phyloP scores from a whole-genome alignment of 2,797 vertebrate species.

The Danio jaintianensis region DNA sequence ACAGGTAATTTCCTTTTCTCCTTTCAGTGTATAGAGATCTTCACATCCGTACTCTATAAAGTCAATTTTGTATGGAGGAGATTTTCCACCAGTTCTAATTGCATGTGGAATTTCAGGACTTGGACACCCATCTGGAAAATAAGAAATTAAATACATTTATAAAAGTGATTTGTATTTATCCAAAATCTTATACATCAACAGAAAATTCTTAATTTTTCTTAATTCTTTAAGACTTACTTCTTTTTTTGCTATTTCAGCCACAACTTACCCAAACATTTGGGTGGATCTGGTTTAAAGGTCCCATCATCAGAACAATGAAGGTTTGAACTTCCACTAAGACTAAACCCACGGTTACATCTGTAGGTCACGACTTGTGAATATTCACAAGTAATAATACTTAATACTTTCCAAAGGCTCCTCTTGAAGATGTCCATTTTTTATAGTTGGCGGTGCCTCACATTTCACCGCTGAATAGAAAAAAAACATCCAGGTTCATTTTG shows the following conservation, averaged over 20 bases:
- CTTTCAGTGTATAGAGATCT: not conserved
- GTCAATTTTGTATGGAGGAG: conserved; percentile 29
- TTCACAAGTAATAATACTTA: too few relatives aligned
- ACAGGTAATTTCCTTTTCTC: not conserved
- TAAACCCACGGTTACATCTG: not conserved
- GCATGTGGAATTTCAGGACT: rapidly evolving
- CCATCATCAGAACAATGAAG: conserved; percentile 18
- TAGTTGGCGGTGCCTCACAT: not conserved
- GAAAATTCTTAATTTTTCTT: rapidly evolving
- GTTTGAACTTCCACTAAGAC: not conserved
- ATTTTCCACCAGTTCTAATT: not conserved
- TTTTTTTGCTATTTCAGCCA: not conserved
- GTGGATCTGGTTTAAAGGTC: conserved; percentile 33
- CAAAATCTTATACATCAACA: not conserved
- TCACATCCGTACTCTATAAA: conserved; percentile 16
- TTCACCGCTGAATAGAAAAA: conserved; percentile 35
- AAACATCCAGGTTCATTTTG: not conserved
- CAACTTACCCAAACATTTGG: conserved; percentile 49
- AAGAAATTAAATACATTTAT: not conserved
- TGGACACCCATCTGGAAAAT: conserved; percentile 29
- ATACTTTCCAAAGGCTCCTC: rapidly evolving
- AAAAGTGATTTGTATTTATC: not conserved
- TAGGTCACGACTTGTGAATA: not conserved
- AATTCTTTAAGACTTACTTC: too few relatives aligned
- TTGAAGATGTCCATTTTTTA: not conserved